phyloP scores from a whole-genome alignment of 53 echinoderm and acorn worm species.

The Temnopleurus reevesii region DNA sequence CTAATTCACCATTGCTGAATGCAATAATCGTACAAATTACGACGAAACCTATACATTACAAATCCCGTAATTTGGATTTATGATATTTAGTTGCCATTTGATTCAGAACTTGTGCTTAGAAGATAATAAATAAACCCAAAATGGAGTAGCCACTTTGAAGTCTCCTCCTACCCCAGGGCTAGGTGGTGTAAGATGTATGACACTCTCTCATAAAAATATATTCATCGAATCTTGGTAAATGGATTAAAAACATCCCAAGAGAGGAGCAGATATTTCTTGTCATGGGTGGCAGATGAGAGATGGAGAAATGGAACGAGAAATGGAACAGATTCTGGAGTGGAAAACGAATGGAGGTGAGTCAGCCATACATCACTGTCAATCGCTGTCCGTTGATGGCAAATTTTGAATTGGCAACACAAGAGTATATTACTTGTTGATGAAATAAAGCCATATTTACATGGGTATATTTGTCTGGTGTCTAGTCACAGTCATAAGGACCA shows the following conservation, averaged over 20 bases:
- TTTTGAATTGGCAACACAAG: neutral
- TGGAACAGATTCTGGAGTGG: slow-evolving; percentile 16
- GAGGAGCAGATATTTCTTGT: slow-evolving; percentile 20
- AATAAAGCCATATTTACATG: neutral
- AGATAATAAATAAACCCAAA: neutral
- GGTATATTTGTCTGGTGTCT: neutral
- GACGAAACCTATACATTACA: neutral
- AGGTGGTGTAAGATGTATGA: slow-evolving; percentile 41
- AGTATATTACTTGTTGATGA: slow-evolving; percentile 17
- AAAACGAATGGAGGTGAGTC: slow-evolving; percentile 30
- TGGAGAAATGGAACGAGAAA: neutral
- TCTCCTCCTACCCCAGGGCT: neutral
- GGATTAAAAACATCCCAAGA: slow-evolving; percentile 51
- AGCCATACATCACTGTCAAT: slow-evolving; percentile 23
- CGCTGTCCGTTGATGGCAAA: slow-evolving; percentile 13
- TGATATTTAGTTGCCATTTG: neutral
- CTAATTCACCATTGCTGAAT: too few species aligned
- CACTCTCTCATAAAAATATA: slow-evolving; percentile 49
- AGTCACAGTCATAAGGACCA: too few species aligned
- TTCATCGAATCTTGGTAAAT: slow-evolving; percentile 59
- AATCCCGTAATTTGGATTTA: slow-evolving; percentile 23
- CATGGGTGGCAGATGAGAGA: slow-evolving; percentile 1
- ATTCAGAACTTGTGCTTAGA: neutral
- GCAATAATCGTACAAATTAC: slow-evolving; percentile 8
- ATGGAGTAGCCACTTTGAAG: slow-evolving; percentile 25